These are phyloP conservation scores for Vicugna pacos DNA, from an alignment of 2,113 vertebrate genomes.

Conservation along the genomic window DNA sequence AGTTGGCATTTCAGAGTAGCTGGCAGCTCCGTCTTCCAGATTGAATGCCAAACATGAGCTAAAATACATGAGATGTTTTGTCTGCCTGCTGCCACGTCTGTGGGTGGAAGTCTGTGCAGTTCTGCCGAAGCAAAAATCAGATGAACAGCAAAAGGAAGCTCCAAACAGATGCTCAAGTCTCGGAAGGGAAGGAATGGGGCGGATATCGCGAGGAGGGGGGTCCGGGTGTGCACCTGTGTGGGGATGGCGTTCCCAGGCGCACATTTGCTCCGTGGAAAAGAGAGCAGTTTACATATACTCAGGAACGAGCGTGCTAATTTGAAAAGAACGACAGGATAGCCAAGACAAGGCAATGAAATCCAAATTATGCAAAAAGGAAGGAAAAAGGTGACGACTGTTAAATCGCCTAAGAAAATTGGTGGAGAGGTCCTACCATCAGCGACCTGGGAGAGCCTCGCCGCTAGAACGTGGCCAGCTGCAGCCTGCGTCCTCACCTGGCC, in stretches of 20 bases:
- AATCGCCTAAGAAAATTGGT: background rate
- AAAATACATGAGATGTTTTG: constrained; percentile 51
- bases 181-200: background rate
- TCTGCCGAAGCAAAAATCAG: background rate
- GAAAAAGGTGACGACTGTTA: background rate
- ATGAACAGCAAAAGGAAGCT: background rate
- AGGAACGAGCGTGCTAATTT: background rate
- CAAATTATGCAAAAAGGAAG: background rate
- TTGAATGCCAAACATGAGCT: constrained; percentile 28
- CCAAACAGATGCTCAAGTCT: background rate
- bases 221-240: background rate
- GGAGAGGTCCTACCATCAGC: background rate
- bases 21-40: constrained; percentile 8
- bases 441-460: background rate
- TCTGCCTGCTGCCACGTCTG: background rate
- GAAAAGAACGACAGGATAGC: background rate
- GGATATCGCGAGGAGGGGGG: background rate
- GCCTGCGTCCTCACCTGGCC: background rate
- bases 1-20: constrained; percentile 32
- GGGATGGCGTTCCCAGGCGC: fast-evolving
- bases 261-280: background rate
- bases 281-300: background rate
- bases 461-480: background rate
- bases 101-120: constrained; percentile 16
- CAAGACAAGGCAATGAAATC: background rate